phyloP scores from a whole-genome alignment of 2,797 vertebrate species.

The Gymnodraco acuticeps region DNA sequence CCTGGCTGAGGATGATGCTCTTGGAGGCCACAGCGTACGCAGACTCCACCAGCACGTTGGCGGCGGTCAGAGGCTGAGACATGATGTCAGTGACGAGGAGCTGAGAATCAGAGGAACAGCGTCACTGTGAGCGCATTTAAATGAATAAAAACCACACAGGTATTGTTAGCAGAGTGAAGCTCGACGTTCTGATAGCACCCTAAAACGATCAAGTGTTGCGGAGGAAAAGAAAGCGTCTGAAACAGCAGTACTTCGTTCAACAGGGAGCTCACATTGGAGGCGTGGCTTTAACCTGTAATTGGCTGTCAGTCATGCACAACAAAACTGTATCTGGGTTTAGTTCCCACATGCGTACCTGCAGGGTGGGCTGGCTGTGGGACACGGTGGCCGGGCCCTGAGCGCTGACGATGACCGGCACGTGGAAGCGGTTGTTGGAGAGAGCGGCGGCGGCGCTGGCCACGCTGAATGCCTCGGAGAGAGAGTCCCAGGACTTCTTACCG shows the following conservation, averaged over 20 bases:
- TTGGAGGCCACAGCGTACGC: slow-evolving; percentile 90
- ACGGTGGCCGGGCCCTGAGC: slow-evolving; percentile 90
- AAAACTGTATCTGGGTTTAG: neutral
- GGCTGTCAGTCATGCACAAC: too few species aligned
- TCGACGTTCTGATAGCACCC: too few species aligned
- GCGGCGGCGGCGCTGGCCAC: slow-evolving; percentile 90
- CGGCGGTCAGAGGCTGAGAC: slow-evolving; percentile 90
- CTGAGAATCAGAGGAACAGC: slow-evolving; percentile 77
- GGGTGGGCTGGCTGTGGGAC: slow-evolving; percentile 91
- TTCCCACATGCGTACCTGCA: slow-evolving; percentile 84
- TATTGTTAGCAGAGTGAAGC: too few species aligned
- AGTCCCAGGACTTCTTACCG: slow-evolving; percentile 97
- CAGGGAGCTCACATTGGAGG: too few species aligned
- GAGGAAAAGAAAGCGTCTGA: too few species aligned
- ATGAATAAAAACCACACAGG: too few species aligned
- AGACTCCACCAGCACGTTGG: slow-evolving; percentile 90
- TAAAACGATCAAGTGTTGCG: too few species aligned
- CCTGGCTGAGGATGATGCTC: slow-evolving; percentile 88
- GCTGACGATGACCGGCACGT: slow-evolving; percentile 90
- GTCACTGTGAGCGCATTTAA: neutral
- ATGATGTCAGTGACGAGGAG: slow-evolving; percentile 94
- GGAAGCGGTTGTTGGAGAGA: slow-evolving; percentile 93
- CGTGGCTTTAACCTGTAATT: too few species aligned
- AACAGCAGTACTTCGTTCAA: too few species aligned
- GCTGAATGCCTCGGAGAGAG: slow-evolving; percentile 93